A percentile compares a stretch with the other conserved stretches of the same genome.
Evolutionary conservation across 2,113 vertebrate species (phyloP).

Genomic region (Stictonetta naevosa): DNA sequence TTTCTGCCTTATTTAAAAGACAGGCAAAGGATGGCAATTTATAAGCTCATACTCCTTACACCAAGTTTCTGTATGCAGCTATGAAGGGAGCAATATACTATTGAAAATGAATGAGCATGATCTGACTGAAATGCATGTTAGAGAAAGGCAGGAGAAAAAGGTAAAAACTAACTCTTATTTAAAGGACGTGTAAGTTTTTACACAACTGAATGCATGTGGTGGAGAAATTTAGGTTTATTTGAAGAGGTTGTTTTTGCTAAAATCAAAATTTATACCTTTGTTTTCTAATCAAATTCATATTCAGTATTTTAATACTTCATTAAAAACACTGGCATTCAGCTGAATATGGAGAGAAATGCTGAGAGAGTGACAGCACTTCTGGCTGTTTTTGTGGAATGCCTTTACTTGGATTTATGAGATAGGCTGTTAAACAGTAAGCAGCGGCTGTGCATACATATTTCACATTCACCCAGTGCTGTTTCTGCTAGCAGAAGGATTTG

Average conservation of each 20-base stretch:
- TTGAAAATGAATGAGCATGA: not conserved
- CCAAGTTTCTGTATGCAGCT: not conserved
- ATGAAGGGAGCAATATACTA: not conserved
- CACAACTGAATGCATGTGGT: accelerated
- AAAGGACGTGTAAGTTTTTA: not conserved
- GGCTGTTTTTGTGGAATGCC: not conserved
- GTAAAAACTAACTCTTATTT: not conserved
- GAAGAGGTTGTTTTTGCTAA: not conserved
- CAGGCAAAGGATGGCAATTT: not conserved
- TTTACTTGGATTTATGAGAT: not conserved
- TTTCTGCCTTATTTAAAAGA: not conserved
- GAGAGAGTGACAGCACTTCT: not conserved
- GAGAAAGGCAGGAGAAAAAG: not conserved
- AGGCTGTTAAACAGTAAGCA: not conserved
- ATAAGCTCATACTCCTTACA: not conserved
- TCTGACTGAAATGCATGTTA: not conserved
- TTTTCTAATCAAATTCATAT: not conserved
- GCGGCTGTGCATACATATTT: not conserved
- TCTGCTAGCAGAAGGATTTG: not conserved
- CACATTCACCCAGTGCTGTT: not conserved
- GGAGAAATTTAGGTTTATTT: not conserved
- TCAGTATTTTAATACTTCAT: not conserved
- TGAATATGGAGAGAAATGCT: not conserved
- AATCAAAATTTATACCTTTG: not conserved
- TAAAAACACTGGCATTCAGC: not conserved